Evolutionary conservation across 2,888 invertebrate genomes (phyloP), one percentile per base, ranked within the genome.

Genomic region (Listrodromus nycthemerus): DNA sequence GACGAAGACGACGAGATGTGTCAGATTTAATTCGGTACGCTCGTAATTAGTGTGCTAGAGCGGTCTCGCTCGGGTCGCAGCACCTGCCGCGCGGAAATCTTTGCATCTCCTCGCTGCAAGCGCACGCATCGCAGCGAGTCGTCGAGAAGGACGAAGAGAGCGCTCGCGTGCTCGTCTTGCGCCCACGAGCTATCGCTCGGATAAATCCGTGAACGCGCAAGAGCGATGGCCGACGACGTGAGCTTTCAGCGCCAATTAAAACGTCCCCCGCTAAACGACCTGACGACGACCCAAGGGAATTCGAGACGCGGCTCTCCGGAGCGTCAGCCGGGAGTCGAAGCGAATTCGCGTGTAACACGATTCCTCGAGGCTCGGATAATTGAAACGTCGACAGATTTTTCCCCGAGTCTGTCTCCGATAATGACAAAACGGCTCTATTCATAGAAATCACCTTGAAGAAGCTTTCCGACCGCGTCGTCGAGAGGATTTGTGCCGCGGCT

Each of bases 171-270:
- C 55, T 52, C 52, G 27, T 76, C 73, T 58, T 71, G 24, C 79
- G 16, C 45, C 65, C 61, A 24, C 55, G 16, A 21, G 55, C 63
- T 77, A 87, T 87, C 87, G 80, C 84, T 70, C 80, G 83, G 88
- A 91, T 90, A 90, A 91, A 92, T 92, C 89, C 87, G 89, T 88
- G 87, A 81, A 76, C 70, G 82, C 84, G 79, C 84, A 88, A 89
- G 87, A 88, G 86, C 87, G 88, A 89, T 89, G 88, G 88, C 85
- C 85, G 88, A 80, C 88, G 88, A 86, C 82, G 70, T 88, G 80
- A 88, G 89, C 90, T 92, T 92, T 92, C 92, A 91, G 87, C 91
- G 89, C 91, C 92, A 92, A 93, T 92, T 93, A 92, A 90, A 90
- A 89, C 86, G 88, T 61, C 89, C 89, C 89, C 83, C 87, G 88